Evolutionary conservation across 2,797 vertebrate species (phyloP).

Genomic region (Graptemys geographica): DNA sequence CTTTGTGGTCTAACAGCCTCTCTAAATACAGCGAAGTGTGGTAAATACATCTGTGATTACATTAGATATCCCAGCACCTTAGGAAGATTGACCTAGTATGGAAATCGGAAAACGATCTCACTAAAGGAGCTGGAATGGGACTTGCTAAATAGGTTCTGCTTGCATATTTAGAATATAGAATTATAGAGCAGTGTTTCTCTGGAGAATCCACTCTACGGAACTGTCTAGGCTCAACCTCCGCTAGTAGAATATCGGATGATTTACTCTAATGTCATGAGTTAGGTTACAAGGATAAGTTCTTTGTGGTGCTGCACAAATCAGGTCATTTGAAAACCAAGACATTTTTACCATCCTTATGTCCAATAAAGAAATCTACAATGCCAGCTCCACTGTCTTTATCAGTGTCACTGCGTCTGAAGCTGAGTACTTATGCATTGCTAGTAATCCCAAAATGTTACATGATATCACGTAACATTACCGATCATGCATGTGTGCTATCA

Average conservation of each 20-base stretch:
- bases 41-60: conserved; percentile 63
- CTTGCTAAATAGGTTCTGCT: conserved; percentile 45
- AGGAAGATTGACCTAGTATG: conserved; percentile 57
- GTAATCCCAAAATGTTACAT: neutral
- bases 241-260: conserved; percentile 53
- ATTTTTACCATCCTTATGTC: conserved; percentile 45
- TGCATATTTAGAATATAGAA: conserved; percentile 47
- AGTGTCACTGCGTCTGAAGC: neutral
- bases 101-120: conserved; percentile 63
- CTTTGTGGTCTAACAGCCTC: conserved; percentile 64
- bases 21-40: conserved; percentile 63
- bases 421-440: neutral
- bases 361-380: conserved; percentile 31
- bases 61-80: conserved; percentile 47
- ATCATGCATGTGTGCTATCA: neutral
- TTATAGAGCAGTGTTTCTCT: conserved; percentile 28
- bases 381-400: conserved; percentile 4
- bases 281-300: conserved; percentile 48
- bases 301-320: conserved; percentile 59
- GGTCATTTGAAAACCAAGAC: conserved; percentile 68
- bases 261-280: conserved; percentile 56
- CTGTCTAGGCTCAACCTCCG: conserved; percentile 52
- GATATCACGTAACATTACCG: neutral
- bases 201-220: conserved; percentile 35
- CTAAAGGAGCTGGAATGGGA: conserved; percentile 52